Evolutionary conservation across 2,797 vertebrate genomes (phyloP), one percentile per base, ranked within the genome.

Genomic region (Furcifer pardalis): DNA sequence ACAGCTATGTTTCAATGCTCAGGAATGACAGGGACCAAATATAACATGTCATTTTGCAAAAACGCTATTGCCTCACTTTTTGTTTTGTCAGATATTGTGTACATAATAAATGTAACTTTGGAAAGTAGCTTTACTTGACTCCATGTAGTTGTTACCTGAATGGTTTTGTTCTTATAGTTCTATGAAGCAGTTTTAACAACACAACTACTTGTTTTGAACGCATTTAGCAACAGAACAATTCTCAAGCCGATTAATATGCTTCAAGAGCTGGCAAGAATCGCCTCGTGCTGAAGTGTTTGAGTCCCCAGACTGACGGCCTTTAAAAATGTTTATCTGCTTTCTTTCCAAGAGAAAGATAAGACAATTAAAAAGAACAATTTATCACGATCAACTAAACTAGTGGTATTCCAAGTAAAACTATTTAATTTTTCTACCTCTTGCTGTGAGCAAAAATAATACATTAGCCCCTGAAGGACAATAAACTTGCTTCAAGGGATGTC

Each of bases 21-120:
- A 96, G 96, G 96, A 95, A 96, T 92, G 93, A 94, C 94, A 88
- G 65, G 79, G 92, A 95, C 93, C 94, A 96, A 96, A 92, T 92
- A 86, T 94, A 94, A 93, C 79, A 89, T 91, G 92, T 93, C 82
- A 84, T 91, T 96, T 94, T 95, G 91, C 92, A 89, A 92, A 94
- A 83, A 91, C 80, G 94, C 94, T 95, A 92, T 96, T 95, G 95
- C 88, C 90, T 93, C 87, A 75, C 86, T 86, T 83, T 92, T 89
- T 86, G 86, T 90, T 94, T 81, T 93, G 89, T 90, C 94, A 84
- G 90, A 93, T 88, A 84, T 32, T 84, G 84, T 95, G 93, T 95
- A 92, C 87, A 92, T 92, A 86, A 96, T 97, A 96, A 96, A 96
- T 92, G 86, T 73, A 87, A 87, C 93, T 95, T 95, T 87, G 92